Evolutionary conservation across 2,888 invertebrate genomes (phyloP).

Genomic region (Ryuthela nishihirai): DNA sequence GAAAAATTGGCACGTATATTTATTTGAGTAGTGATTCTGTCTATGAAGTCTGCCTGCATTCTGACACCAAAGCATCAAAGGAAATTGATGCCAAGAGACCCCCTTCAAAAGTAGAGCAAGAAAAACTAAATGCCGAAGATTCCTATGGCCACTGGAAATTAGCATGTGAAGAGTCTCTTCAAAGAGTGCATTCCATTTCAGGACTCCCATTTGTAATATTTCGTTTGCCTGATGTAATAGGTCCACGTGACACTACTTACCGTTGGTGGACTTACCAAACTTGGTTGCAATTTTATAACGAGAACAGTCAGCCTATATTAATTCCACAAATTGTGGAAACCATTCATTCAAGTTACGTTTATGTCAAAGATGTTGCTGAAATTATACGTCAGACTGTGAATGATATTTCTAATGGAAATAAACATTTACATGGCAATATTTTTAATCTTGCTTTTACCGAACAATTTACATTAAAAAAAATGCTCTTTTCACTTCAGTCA

Average conservation of each 20-base stretch:
- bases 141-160: slow-evolving; percentile 53
- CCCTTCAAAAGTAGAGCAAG: slow-evolving; percentile 44
- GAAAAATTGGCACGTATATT: slow-evolving; percentile 50
- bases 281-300: slow-evolving; percentile 50
- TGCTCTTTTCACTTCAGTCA: slow-evolving; percentile 46
- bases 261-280: slow-evolving; percentile 54
- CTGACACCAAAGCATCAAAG: slow-evolving; percentile 18
- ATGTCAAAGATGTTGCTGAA: slow-evolving; percentile 51
- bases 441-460: slow-evolving; percentile 52
- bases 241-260: slow-evolving; percentile 53
- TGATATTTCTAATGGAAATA: background rate
- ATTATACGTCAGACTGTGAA: slow-evolving; percentile 42
- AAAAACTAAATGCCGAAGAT: slow-evolving; percentile 46
- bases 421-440: slow-evolving; percentile 45
- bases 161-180: slow-evolving; percentile 51
- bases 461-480: slow-evolving; percentile 47
- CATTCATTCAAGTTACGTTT: slow-evolving; percentile 51
- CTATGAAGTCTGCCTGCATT: slow-evolving; percentile 52
- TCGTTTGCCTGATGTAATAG: slow-evolving; percentile 54
- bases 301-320: slow-evolving; percentile 45
- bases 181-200: slow-evolving; percentile 43
- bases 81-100: slow-evolving; percentile 53
- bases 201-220: slow-evolving; percentile 50
- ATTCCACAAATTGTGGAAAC: slow-evolving; percentile 47
- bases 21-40: slow-evolving; percentile 55